phyloP scores from a whole-genome alignment of 2,888 invertebrate species.

The Blastobasis lacticolella region DNA sequence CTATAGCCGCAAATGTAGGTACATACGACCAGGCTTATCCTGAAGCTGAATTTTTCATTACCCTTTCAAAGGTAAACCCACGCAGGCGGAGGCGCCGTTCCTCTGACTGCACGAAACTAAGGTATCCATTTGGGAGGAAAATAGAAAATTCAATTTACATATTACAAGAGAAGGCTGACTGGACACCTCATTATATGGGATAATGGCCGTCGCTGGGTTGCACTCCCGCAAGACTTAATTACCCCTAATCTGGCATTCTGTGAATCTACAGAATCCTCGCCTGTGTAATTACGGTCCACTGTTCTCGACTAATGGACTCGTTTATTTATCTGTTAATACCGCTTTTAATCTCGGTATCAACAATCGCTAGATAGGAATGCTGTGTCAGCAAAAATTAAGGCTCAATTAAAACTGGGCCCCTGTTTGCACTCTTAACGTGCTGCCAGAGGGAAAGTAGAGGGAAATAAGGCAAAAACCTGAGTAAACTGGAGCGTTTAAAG shows the following conservation, averaged over 20 bases:
- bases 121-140: conserved; percentile 31
- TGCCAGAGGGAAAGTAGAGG: conserved; percentile 12
- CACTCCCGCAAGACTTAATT: conserved; percentile 65
- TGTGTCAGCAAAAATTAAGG: too few species aligned
- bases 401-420: too few species aligned
- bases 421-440: neutral
- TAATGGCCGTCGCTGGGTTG: conserved; percentile 53
- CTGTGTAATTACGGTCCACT: conserved; percentile 57
- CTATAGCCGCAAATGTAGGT: too few species aligned
- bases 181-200: conserved; percentile 69
- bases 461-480: conserved; percentile 38
- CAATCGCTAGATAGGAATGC: conserved; percentile 2
- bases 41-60: conserved; percentile 1
- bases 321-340: conserved; percentile 59
- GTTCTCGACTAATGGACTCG: conserved; percentile 55
- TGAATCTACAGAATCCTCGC: conserved; percentile 57
- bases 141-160: conserved; percentile 67
- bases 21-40: too few species aligned
- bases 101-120: conserved; percentile 25
- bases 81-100: neutral
- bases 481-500: conserved; percentile 21
- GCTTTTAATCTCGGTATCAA: conserved; percentile 21
- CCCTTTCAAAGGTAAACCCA: conserved; percentile 3
- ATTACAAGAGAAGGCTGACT: conserved; percentile 56
- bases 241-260: conserved; percentile 65